Base-by-base conservation (phyloP, 2,797 vertebrate species). In the Mallotus villosus region DNA sequence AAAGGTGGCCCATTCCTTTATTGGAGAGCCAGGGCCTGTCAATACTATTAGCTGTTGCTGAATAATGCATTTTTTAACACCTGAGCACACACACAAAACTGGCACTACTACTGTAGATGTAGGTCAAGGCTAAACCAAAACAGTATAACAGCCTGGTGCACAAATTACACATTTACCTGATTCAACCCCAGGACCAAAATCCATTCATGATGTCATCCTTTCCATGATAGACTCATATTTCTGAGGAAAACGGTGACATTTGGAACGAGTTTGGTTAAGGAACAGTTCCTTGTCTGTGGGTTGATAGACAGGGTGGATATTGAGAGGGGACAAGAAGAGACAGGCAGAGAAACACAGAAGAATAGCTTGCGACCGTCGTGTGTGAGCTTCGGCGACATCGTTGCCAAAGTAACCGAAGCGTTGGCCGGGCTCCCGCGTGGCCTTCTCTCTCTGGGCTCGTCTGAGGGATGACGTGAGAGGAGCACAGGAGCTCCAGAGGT, bases 31-130 rank as follows among this genome's bases (percentile, higher is more conserved):
- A 49, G 62, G 77, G 75, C 74, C 80, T 76, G 75, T 86, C 77
- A 77, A 68, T 81, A 81, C 86, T 84, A 71, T 76, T 81, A 75
- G 37, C 73, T 67, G 27, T 68, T 68, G 79, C 21, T 64, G 78
- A 71, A 70, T 21, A 78, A 76, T 59, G 67, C 49, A 53, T 66
- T 77, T 75, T 75, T 64, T 76, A 85, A 67, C 65, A 77, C 65
- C 61, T 68, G 21, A 74, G 76, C 51, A 71, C 1, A 72, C 67
- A 77, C 8, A 59, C 12, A 51, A 51, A 27, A 7, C 22, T 49
- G 63, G 37, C 21, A 24, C 4, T 19, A n/a, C 2, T 64, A 37
- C 34, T 2, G 37, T 51, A 5, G 25, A 67, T 34, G 41, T 14
- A 67, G 58, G 17, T 11, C 21, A 22, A 19, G 71, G 53, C 55